Conservation (phyloP, 2,797 vertebrate genomes). For the Tarsius wallacei region DNA sequence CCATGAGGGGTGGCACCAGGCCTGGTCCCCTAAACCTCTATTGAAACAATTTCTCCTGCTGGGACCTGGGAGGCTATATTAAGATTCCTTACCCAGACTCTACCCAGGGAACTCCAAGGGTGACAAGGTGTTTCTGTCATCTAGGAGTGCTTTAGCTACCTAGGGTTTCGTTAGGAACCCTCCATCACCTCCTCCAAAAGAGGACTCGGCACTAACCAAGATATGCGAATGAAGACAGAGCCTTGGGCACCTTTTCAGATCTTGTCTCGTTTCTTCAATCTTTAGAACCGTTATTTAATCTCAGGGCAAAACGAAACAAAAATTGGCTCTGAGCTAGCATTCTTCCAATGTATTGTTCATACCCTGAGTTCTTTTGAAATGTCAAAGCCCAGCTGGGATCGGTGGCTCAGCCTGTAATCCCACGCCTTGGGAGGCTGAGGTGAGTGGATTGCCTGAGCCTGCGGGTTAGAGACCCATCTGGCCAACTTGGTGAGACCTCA, state of each 20-base stretch:
- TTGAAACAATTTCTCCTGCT: background rate
- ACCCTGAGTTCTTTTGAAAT: background rate
- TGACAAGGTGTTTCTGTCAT: background rate
- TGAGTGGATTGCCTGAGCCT: too few relatives aligned
- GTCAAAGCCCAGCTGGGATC: background rate
- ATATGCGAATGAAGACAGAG: background rate
- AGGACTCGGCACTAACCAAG: background rate
- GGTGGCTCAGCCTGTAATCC: too few relatives aligned
- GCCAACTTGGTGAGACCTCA: too few relatives aligned
- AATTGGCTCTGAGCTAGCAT: background rate
- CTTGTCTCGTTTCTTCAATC: background rate
- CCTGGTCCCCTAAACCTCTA: rapidly evolving
- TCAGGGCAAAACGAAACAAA: background rate
- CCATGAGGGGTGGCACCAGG: background rate
- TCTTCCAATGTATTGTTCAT: background rate
- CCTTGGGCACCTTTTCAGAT: background rate
- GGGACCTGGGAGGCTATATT: too few relatives aligned
- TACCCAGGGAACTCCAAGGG: background rate
- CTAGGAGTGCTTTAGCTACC: background rate
- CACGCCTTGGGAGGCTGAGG: too few relatives aligned
- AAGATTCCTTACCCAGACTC: background rate
- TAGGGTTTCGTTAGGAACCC: background rate
- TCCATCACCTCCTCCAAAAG: background rate
- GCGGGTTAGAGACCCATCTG: too few relatives aligned
- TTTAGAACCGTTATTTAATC: background rate